Evolutionary conservation across 2,797 vertebrate species (phyloP).

Genomic region (Cryptoblepharus egeriae): DNA sequence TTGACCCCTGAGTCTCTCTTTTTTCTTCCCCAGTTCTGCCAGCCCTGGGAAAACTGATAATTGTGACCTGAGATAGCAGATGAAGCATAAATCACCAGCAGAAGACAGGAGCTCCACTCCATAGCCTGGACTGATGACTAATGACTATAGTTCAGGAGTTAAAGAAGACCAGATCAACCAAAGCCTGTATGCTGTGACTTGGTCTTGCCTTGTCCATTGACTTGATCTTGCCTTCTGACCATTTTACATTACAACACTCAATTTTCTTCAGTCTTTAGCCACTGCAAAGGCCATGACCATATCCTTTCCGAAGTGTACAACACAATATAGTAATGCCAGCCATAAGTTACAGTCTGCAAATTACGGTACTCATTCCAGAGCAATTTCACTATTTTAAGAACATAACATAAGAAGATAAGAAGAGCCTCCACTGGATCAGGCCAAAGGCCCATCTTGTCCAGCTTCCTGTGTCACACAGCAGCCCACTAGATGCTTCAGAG

Average conservation of each 20-base stretch:
- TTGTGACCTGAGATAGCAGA: conserved; percentile 4
- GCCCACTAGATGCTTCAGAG: too few relatives aligned
- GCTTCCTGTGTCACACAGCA: too few relatives aligned
- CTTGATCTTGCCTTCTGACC: neutral
- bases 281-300: conserved; percentile 27
- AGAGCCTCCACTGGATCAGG: too few relatives aligned
- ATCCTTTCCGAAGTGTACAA: conserved; percentile 25
- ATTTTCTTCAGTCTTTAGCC: conserved; percentile 23
- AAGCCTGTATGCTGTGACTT: neutral
- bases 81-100: neutral
- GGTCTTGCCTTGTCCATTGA: neutral
- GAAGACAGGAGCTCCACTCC: neutral
- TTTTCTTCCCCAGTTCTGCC: conserved; percentile 31
- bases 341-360: conserved; percentile 11
- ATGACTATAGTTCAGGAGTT: neutral
- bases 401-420: too few relatives aligned
- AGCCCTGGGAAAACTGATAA: conserved; percentile 13
- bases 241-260: conserved; percentile 17
- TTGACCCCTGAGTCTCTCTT: conserved; percentile 6
- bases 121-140: neutral
- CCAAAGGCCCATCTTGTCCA: too few relatives aligned
- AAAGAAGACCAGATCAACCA: neutral
- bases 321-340: neutral
- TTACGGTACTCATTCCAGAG: neutral
- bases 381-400: neutral